Conservation (phyloP, 2,888 invertebrate species). For the Temnothorax rugatulus region DNA sequence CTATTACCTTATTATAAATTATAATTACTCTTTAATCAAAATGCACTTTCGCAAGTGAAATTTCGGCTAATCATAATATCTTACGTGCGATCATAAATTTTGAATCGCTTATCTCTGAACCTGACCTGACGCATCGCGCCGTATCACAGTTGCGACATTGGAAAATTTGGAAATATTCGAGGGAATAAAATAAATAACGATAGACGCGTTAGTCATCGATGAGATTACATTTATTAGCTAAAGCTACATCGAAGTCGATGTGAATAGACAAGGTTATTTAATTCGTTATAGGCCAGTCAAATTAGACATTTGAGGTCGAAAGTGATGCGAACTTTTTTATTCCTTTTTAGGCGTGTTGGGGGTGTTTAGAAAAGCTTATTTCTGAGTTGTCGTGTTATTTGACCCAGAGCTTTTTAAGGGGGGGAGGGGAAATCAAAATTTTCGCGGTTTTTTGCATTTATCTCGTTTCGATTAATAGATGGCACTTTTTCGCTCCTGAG, state of each 20-base stretch:
- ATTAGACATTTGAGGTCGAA: too few relatives aligned
- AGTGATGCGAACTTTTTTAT: too few relatives aligned
- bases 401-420: too few relatives aligned
- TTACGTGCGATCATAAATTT: neutral
- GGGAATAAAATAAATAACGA: neutral
- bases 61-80: neutral
- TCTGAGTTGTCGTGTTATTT: too few relatives aligned
- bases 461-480: too few relatives aligned
- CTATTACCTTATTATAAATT: neutral
- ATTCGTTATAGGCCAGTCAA: too few relatives aligned
- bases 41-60: neutral
- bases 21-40: slow-evolving; percentile 26
- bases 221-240: neutral
- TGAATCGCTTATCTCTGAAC: too few relatives aligned
- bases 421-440: too few relatives aligned
- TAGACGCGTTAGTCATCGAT: neutral
- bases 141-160: neutral
- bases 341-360: too few relatives aligned
- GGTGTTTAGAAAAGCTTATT: too few relatives aligned
- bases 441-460: too few relatives aligned
- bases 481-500: too few relatives aligned
- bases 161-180: neutral
- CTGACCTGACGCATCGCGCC: neutral
- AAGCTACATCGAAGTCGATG: neutral
- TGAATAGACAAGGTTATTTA: slow-evolving; percentile 5